These are phyloP conservation scores for Catocala sponsa DNA, from an alignment of 2,888 invertebrate genomes.

Conservation along the genomic window DNA sequence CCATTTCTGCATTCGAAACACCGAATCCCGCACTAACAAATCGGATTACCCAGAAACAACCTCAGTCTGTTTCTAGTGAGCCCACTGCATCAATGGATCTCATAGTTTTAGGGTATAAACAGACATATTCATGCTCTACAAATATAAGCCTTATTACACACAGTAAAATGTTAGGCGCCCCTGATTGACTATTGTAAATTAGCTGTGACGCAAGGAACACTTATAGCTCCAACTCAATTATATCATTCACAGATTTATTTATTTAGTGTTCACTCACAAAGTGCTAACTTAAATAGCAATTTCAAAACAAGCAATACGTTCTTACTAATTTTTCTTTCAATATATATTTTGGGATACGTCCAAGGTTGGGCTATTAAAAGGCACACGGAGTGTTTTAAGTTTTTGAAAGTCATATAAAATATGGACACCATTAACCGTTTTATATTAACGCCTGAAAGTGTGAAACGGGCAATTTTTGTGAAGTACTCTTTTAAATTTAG, in stretches of 20 bases:
- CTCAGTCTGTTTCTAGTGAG: constrained; percentile 33
- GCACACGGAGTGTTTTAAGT: not conserved
- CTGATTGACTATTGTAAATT: constrained; percentile 31
- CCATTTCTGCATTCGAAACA: constrained; percentile 26
- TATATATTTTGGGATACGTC: no score
- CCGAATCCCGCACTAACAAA: constrained; percentile 37
- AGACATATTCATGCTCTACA: not conserved
- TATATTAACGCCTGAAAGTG: constrained; percentile 10
- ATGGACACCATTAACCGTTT: constrained; percentile 2
- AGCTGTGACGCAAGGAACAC: constrained; percentile 26
- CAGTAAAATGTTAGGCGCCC: constrained; percentile 1
- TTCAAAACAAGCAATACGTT: constrained; percentile 13
- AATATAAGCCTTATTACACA: no score
- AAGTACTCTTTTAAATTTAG: constrained; percentile 16
- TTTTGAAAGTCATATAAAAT: not conserved
- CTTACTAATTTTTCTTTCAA: no score
- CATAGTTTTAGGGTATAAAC: not conserved
- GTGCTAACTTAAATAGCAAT: constrained; percentile 21
- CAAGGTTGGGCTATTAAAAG: no score
- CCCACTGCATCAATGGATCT: constrained; percentile 22
- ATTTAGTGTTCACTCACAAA: constrained; percentile 22
- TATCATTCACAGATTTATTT: constrained; percentile 22
- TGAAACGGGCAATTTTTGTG: constrained; percentile 14
- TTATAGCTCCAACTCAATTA: constrained; percentile 22
- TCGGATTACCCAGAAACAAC: constrained; percentile 44